Conservation (phyloP, 2,113 vertebrate genomes). For the Epinephelus moara region DNA sequence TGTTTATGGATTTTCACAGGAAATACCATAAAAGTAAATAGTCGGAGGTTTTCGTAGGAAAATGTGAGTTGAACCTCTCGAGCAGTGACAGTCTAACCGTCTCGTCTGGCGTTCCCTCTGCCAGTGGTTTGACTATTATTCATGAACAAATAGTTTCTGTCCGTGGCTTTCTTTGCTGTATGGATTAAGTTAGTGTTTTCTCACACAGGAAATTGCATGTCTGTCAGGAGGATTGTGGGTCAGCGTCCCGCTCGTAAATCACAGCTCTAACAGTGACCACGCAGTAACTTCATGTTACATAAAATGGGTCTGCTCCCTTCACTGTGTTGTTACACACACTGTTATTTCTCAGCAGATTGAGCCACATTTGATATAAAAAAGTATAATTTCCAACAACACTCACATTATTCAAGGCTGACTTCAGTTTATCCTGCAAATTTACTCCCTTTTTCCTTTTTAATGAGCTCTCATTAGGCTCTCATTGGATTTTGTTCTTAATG, state of each 20-base stretch:
- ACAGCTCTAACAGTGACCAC: conserved; percentile 42
- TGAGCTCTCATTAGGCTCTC: background rate
- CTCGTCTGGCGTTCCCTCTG: conserved; percentile 22
- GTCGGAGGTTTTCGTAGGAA: conserved; percentile 46
- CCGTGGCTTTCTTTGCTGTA: conserved; percentile 12
- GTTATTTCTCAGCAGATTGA: conserved; percentile 6
- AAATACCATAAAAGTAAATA: conserved; percentile 56
- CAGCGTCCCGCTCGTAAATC: conserved; percentile 71
- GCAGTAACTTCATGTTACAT: conserved; percentile 32
- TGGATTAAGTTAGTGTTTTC: conserved; percentile 74
- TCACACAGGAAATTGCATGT: conserved; percentile 82
- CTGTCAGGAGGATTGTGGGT: conserved; percentile 74
- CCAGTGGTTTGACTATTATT: conserved; percentile 33
- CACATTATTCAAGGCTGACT: background rate
- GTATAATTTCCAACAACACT: conserved; percentile 2
- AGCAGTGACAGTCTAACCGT: conserved; percentile 34
- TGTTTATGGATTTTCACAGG: conserved; percentile 66
- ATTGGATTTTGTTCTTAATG: background rate
- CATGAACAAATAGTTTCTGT: conserved; percentile 58
- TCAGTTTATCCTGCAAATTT: background rate
- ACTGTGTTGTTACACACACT: conserved; percentile 18
- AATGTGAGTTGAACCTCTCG: conserved; percentile 51
- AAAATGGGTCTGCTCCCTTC: conserved; percentile 39
- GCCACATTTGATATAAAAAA: conserved; percentile 46
- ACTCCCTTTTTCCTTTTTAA: background rate